Base-by-base conservation (phyloP, 2,888 invertebrate species). In the Boloria selene region DNA sequence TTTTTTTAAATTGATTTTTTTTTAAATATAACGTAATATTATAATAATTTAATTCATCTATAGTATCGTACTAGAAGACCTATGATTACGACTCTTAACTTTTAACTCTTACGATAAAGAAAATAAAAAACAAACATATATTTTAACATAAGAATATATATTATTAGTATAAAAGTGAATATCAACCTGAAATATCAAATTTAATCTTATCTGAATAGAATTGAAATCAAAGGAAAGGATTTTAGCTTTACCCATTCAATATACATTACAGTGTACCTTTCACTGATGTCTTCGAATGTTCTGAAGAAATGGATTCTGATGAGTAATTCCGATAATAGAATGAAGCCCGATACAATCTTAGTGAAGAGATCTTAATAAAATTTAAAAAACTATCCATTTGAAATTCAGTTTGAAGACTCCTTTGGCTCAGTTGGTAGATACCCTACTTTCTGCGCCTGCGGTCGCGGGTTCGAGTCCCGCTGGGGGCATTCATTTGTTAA, bases 231-330 rank as follows among this genome's bases (percentile, higher is more conserved):
- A 45, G 26, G 45, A 45, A 56, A 56, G 45, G 56, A 26, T 56
- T 56, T 5, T 22, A 56, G 56, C 56, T 56, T 56, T 56, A 45
- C n/a, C 55, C 45, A 45, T 45, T 56, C 45, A 45, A 56, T 56
- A 56, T 22, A 22, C 56, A 45, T 56, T 56, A 56, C 22, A 56
- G 22, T 45, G 45, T 45, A 56, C 44, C 44, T 56, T 45, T 22
- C 22, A 44, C 44, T 26, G 22, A 45, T 56, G 45, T 26, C 31
- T 31, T 31, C 13, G 45, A 45, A 56, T 45, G 56, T 16, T 26
- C 17, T 22, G 45, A 56, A 45, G 13, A 26, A 56, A 56, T 56
- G 56, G 56, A 56, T 45, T 22, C 18, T n/a, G 26, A 44, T n/a
- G 22, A 22, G 31, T 56, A 45, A 45, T 56, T 45, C 45, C n/a